phyloP scores from a whole-genome alignment of 2,797 vertebrate genomes.

The Muraenolepis orangiensis region DNA sequence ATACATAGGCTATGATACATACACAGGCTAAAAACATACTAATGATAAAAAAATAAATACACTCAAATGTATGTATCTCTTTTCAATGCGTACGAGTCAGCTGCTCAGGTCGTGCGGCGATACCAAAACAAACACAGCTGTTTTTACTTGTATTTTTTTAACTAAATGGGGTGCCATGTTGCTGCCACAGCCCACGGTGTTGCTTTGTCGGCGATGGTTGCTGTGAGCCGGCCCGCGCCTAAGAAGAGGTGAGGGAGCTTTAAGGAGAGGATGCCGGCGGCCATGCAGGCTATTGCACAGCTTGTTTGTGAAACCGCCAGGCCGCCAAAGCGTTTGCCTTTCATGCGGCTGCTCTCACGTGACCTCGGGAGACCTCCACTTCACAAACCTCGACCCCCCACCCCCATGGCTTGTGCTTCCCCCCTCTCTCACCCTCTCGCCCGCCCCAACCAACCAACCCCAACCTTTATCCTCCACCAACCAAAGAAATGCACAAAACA shows the following conservation, averaged over 20 bases:
- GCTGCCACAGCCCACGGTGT: slow-evolving; percentile 47
- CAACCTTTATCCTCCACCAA: too few species aligned
- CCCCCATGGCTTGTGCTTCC: slow-evolving; percentile 28
- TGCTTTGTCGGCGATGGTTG: slow-evolving; percentile 52
- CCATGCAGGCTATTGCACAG: slow-evolving; percentile 65
- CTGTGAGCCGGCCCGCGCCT: slow-evolving; percentile 38
- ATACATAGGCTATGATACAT: too few species aligned
- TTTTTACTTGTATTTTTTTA: slow-evolving; percentile 12
- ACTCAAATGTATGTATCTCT: too few species aligned
- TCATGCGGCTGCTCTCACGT: slow-evolving; percentile 60
- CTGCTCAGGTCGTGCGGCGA: too few species aligned
- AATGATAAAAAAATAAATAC: too few species aligned
- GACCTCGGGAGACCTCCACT: slow-evolving; percentile 59
- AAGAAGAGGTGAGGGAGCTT: slow-evolving; percentile 47
- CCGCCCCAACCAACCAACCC: background rate
- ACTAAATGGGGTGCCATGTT: slow-evolving; percentile 19
- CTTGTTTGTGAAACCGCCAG: slow-evolving; percentile 65
- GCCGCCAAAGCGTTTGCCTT: slow-evolving; percentile 33
- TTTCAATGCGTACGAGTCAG: too few species aligned
- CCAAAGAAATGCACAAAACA: slow-evolving; percentile 19
- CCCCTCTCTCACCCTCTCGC: slow-evolving; percentile 26
- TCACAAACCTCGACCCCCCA: slow-evolving; percentile 58
- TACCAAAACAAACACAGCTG: too few species aligned
- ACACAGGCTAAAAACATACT: too few species aligned
- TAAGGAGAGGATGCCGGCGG: slow-evolving; percentile 37